These are phyloP conservation scores for Macropodus opercularis DNA, from an alignment of 2,797 vertebrate species.

Conservation along the genomic window DNA sequence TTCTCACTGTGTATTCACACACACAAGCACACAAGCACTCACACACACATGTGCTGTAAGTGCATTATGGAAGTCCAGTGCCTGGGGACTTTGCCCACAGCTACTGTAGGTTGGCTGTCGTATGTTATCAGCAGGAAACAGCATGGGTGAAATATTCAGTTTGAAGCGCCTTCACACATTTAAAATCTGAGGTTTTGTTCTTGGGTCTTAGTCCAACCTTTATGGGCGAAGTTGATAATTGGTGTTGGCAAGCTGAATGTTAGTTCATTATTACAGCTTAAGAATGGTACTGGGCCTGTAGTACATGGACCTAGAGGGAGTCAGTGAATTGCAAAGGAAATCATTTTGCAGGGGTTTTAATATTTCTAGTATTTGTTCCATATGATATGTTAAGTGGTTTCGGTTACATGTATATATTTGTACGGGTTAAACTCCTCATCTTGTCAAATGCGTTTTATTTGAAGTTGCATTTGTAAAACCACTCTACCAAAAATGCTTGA, in stretches of 20 bases:
- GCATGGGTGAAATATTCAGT: constrained; percentile 51
- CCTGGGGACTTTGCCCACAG: constrained; percentile 45
- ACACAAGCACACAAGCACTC: constrained; percentile 9
- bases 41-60: constrained; percentile 8
- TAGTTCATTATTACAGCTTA: background rate
- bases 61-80: constrained; percentile 13
- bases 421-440: too few species aligned
- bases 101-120: constrained; percentile 40
- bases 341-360: background rate
- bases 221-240: constrained; percentile 2
- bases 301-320: background rate
- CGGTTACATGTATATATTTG: too few species aligned
- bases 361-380: too few species aligned
- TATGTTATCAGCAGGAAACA: constrained; percentile 66
- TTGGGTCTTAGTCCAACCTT: constrained; percentile 21
- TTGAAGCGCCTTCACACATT: constrained; percentile 43
- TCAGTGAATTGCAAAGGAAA: background rate
- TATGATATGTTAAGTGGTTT: too few species aligned
- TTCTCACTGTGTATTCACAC: constrained; percentile 31
- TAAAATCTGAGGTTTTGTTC: constrained; percentile 42
- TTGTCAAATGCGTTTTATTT: too few species aligned
- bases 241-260: background rate
- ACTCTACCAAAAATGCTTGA: too few species aligned
- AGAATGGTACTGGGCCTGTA: background rate
- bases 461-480: too few species aligned